Base-by-base conservation (phyloP, 2,797 vertebrate genomes). In the Cygnus olor region DNA sequence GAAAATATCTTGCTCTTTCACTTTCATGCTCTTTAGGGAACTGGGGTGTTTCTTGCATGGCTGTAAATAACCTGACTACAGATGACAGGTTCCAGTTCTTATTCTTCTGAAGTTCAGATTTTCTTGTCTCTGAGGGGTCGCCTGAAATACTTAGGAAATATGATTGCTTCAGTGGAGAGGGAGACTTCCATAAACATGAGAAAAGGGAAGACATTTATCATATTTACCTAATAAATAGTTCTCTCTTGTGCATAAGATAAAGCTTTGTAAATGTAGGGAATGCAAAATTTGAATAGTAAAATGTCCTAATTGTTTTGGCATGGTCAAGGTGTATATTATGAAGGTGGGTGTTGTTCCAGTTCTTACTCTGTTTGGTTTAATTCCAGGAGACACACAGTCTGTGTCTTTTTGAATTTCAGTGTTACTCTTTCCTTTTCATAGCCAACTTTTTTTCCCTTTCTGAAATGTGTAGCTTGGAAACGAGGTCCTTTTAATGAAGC, bases 391-490 rank as follows among this genome's bases (percentile, higher is more conserved):
- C 92, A 81, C 53, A 91, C 40, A 81, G 79, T 95, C 95, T 97
- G 89, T 79, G 87, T 86, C 80, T 96, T 96, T 95, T 91, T 97
- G 83, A 89, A 97, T 97, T 96, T 96, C 65, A 79, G 73, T 91
- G 83, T 88, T 94, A 95, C 90, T 95, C 64, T 93, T 95, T 89
- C 89, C 90, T 97, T 93, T 94, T 96, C 93, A 94, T 95, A 90
- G 74, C 79, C 97, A 97, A 93, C 87, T 93, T 93, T 93, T 94
- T 92, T 96, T 86, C 68, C 82, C 82, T 85, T 92, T 95, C 89
- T 97, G 92, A 98, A 98, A 98, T 98, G 98, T 98, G 98, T 98
- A 98, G 98, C 98, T 98, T 98, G 98, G 98, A 98, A 98, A 98
- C 97, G 94, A 98, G 98, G 97, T 98, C 97, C 97, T 98, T 99